Evolutionary conservation across 2,888 invertebrate species (phyloP).

Genomic region (Nephrotoma flavescens): DNA sequence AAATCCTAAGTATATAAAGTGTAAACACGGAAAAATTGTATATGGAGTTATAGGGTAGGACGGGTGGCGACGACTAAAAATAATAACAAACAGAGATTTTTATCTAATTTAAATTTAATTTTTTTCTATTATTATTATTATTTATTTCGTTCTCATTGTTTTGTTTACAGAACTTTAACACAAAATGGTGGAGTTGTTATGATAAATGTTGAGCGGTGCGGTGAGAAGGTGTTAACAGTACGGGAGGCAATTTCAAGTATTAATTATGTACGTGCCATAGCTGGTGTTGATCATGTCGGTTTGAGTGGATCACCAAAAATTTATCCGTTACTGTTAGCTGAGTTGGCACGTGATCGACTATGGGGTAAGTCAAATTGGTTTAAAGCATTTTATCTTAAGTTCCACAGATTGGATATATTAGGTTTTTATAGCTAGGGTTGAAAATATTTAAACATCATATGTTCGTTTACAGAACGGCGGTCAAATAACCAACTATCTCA

Average conservation of each 20-base stretch:
- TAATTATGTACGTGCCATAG: slow-evolving; percentile 46
- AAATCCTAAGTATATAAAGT: background rate
- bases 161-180: slow-evolving; percentile 21
- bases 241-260: slow-evolving; percentile 40
- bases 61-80: background rate
- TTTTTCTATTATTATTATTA: background rate
- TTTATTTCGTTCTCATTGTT: background rate
- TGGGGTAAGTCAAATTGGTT: slow-evolving; percentile 29
- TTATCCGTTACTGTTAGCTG: slow-evolving; percentile 45
- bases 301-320: slow-evolving; percentile 37
- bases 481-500: no score
- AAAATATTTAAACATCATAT: no score
- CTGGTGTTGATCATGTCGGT: slow-evolving; percentile 51
- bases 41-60: background rate
- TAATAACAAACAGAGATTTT: background rate
- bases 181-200: slow-evolving; percentile 46
- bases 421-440: no score
- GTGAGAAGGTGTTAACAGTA: slow-evolving; percentile 26
- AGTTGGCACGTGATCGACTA: slow-evolving; percentile 40
- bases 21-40: background rate
- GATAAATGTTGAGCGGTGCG: slow-evolving; percentile 42
- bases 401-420: no score
- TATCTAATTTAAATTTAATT: background rate
- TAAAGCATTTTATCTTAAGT: background rate
- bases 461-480: no score